A percentile compares a stretch with the other conserved stretches of the same genome.
These are phyloP conservation scores for Punctoribates punctum DNA, from an alignment of 2,888 invertebrate species.

Conservation along the genomic window DNA sequence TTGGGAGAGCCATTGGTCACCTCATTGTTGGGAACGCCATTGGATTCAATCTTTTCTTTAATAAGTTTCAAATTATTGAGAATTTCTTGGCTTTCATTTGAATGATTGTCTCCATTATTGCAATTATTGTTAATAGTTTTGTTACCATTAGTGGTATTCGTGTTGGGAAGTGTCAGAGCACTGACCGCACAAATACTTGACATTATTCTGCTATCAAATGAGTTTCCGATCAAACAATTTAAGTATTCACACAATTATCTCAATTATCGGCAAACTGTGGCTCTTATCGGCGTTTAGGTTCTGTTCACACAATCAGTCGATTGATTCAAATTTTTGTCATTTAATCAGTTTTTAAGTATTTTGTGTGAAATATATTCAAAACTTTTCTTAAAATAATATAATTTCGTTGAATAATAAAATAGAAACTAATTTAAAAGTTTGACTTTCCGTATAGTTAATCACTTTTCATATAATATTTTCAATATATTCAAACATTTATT, in stretches of 20 bases:
- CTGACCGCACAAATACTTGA: slow-evolving; percentile 23
- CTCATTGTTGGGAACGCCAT: background rate
- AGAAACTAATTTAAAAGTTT: too few species aligned
- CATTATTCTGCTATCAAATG: background rate
- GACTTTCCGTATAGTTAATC: too few species aligned
- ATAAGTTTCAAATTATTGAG: slow-evolving; percentile 27
- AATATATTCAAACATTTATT: too few species aligned
- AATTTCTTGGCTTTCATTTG: background rate
- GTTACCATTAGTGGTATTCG: background rate
- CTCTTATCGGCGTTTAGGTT: background rate
- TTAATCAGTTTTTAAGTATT: too few species aligned
- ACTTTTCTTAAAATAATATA: too few species aligned
- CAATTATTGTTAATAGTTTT: background rate
- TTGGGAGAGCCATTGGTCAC: background rate
- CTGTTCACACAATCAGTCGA: background rate
- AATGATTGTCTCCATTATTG: background rate
- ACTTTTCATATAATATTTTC: too few species aligned
- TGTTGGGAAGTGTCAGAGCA: background rate
- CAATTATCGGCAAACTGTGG: background rate
- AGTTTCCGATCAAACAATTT: background rate
- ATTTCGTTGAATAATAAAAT: too few species aligned
- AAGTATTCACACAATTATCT: background rate
- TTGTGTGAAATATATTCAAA: too few species aligned
- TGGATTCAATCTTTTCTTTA: background rate
- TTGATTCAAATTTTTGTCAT: too few species aligned